phyloP scores from a whole-genome alignment of 2,888 invertebrate genomes.

The Nesidiocoris tenuis region DNA sequence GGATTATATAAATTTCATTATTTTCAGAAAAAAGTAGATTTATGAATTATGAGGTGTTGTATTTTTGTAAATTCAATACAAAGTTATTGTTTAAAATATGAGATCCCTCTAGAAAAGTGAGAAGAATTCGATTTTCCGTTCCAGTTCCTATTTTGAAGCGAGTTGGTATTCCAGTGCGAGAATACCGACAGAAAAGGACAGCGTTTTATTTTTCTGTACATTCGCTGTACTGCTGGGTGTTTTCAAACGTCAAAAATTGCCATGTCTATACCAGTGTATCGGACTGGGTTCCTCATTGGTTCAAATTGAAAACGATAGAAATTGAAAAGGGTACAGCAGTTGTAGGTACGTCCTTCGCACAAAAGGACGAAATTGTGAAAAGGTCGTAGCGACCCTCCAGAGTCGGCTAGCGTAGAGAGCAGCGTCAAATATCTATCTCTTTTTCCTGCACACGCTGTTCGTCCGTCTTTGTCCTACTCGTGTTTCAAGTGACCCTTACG shows the following conservation, averaged over 20 bases:
- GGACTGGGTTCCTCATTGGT: not conserved
- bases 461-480: not conserved
- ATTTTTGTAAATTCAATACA: too few relatives aligned
- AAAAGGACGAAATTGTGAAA: not conserved
- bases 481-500: not conserved
- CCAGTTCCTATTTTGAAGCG: too few relatives aligned
- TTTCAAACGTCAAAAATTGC: not conserved
- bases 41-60: too few relatives aligned
- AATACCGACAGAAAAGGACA: too few relatives aligned
- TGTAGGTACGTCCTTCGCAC: not conserved
- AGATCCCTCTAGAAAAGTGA: too few relatives aligned
- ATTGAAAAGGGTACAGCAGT: not conserved
- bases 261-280: not conserved
- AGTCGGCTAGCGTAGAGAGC: not conserved
- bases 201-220: too few relatives aligned
- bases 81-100: too few relatives aligned
- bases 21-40: too few relatives aligned
- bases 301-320: not conserved
- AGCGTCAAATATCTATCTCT: not conserved
- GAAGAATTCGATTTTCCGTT: too few relatives aligned
- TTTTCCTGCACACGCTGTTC: not conserved
- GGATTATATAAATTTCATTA: too few relatives aligned
- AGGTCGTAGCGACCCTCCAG: not conserved
- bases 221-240: too few relatives aligned
- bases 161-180: too few relatives aligned